Base-by-base conservation (phyloP, 2,888 invertebrate genomes). In the Nasonia oneida region DNA sequence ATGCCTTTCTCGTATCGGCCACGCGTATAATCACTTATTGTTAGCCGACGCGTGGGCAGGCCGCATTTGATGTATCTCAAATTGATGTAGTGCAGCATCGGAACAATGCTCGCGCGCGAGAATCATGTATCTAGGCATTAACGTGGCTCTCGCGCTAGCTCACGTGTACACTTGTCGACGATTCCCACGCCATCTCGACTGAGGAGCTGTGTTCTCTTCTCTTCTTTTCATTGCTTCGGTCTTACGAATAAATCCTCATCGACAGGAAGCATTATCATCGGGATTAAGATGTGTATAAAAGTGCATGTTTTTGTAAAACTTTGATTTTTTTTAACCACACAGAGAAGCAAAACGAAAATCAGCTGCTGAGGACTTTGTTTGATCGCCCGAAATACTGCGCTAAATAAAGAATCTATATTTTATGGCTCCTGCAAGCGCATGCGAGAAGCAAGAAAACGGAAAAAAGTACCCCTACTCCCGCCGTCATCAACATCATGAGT, bases 11-110 rank as follows among this genome's bases (percentile, higher is more conserved):
- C n/a, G 42, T 57, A 57, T 57, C 42, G 12, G 42, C 12, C 15
- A 57, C 15, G n/a, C 5, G 18, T 57, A n/a, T 57, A 57, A 57
- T 57, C 57, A 57, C 57, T 47, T 53, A 5, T 23, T 23, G 23
- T 23, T 23, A 23, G 83, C 77, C 86, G 81, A 88, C 88, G 91
- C 90, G 92, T 92, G 91, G 92, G 92, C 90, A 1, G 88, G 91
- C 82, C 86, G 14, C 39, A 42, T 14, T 81, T 83, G 87, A 88
- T 89, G 89, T 89, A 89, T 89, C 89, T 89, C 88, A 89, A 91
- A 92, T 92, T 92, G 92, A 92, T 92, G 90, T 91, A 91, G 91
- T 90, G 90, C 91, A 89, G 10, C 79, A 83, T 83, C 86, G 86
- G 89, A 91, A 92, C 92, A 92, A 92, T 92, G 90, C 53, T 12